These are phyloP conservation scores for Aythya baeri DNA, from an alignment of 2,113 vertebrate genomes.

Conservation along the genomic window DNA sequence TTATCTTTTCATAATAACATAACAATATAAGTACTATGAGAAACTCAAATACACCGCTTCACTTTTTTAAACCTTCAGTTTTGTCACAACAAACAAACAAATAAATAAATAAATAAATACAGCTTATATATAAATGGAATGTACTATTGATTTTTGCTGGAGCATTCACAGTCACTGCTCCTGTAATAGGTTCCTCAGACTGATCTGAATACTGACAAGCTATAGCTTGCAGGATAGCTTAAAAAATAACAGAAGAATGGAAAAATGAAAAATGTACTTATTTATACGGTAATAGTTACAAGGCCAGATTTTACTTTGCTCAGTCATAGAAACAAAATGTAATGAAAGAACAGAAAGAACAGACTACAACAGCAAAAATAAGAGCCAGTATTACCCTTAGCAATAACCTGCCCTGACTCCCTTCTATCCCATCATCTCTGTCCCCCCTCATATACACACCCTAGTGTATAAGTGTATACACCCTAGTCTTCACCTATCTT, in stretches of 20 bases:
- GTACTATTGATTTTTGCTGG: not conserved
- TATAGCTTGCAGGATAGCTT: not conserved
- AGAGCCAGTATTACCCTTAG: not conserved
- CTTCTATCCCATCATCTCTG: not conserved
- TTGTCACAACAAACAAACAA: not conserved
- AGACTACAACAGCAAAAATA: not conserved
- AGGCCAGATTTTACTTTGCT: not conserved
- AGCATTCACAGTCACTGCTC: not conserved
- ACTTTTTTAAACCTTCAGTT: not conserved
- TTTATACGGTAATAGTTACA: not conserved
- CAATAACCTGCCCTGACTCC: not conserved
- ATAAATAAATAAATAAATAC: not conserved
- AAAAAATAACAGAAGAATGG: not conserved
- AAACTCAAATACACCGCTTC: not conserved
- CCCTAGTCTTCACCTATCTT: not conserved
- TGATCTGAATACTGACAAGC: not conserved
- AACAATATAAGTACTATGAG: not conserved
- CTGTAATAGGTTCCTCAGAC: not conserved
- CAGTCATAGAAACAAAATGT: not conserved
- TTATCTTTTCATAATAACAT: not conserved
- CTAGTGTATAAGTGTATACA: not conserved
- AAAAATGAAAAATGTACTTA: too few relatives aligned
- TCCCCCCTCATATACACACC: not conserved
- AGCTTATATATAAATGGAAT: not conserved
- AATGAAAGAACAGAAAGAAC: not conserved